These are phyloP conservation scores for human DNA, from an alignment of 2,113 vertebrate species.

Conservation along the genomic window GRCh38 chr6:116542501-116543000, in stretches of 20 bases:
- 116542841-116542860: background rate
- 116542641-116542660: slow-evolving; percentile 28
- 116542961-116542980: background rate
- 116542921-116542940: background rate
- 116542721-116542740: background rate
- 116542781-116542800: background rate
- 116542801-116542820: background rate
- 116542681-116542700: background rate
- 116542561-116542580: background rate
- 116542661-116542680: background rate
- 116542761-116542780: background rate
- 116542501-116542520: background rate
- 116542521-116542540: background rate
- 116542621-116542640: slow-evolving; percentile 18
- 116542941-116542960: background rate
- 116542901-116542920: background rate
- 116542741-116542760: background rate
- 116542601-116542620: slow-evolving; percentile 7
- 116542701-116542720: slow-evolving; percentile 3
- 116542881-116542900: background rate
- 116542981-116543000: background rate
- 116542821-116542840: background rate
- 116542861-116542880: background rate
- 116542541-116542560: background rate
- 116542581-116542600: background rate